phyloP scores from a whole-genome alignment of 1,140 invertebrate species.

The Eciton burchellii region DNA sequence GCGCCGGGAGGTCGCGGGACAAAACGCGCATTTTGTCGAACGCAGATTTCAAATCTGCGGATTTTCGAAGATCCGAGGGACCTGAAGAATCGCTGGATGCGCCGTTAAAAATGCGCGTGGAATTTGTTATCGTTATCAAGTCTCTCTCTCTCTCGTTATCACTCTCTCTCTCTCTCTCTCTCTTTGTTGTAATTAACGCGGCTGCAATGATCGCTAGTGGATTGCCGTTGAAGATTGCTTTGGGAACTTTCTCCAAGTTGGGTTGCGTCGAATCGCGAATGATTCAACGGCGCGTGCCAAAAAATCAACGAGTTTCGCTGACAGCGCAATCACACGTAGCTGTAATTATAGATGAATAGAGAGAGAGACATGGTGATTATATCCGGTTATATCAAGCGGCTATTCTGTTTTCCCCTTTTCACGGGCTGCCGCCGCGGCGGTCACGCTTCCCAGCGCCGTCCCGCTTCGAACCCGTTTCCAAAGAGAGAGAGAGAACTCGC shows the following conservation, averaged over 20 bases:
- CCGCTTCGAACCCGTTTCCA: constrained; percentile 49
- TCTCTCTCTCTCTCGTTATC: constrained; percentile 16
- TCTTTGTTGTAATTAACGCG: neutral
- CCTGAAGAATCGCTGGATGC: neutral
- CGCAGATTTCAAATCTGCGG: constrained; percentile 1
- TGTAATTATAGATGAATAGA: constrained; percentile 3
- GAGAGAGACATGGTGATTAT: constrained; percentile 23
- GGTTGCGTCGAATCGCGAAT: no score
- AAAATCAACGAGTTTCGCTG: no score
- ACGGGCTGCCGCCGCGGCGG: constrained; percentile 54
- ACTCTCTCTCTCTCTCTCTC: no score
- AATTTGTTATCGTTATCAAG: neutral
- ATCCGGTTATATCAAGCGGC: constrained; percentile 19
- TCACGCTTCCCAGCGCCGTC: constrained; percentile 50
- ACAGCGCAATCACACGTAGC: no score
- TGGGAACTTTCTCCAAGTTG: no score
- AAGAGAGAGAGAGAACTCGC: constrained; percentile 72
- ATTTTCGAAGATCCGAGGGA: no score
- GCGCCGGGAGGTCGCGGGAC: constrained; percentile 17
- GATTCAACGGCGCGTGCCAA: no score
- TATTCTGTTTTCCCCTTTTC: constrained; percentile 55
- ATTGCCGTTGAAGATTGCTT: neutral
- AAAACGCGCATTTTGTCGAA: neutral
- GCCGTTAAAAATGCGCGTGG: constrained; percentile 6
- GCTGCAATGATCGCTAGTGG: neutral